Base-by-base conservation (phyloP, 2,888 invertebrate species). In the Melanophora roralis region DNA sequence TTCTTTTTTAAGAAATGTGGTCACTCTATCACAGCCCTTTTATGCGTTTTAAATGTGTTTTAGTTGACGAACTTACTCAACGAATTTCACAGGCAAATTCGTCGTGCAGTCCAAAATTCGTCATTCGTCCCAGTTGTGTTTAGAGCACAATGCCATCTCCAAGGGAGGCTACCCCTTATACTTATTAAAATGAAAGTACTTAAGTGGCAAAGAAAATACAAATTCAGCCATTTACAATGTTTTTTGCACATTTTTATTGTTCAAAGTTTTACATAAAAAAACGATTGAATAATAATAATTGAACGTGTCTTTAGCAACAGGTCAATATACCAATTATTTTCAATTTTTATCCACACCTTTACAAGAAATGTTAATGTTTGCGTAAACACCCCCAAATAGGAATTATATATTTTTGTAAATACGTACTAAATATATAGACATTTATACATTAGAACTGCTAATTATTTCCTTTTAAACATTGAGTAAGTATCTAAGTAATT, bases 261-360 rank as follows among this genome's bases (percentile, higher is more conserved):
- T 65, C 45, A 55, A 60, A 53, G 74, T 67, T 75, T 72, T 62
- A 67, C 55, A 76, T 64, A 73, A 64, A 76, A 76, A n/a, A n/a
- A n/a, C n/a, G n/a, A 57, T 68, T 64, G 71, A 80, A 72, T 76
- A 64, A n/a, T n/a, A n/a, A 72, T 55, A 76, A 76, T 67, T 47
- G 68, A 72, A 76, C 64, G 80, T 76, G 62, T 80, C 75, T 72
- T 57, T 77, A 80, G 77, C 80, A 74, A 74, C 81, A 78, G 82
- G 81, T 81, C 82, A 82, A 82, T 81, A 78, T 65, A 65, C 82
- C 59, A 73, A 82, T 83, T 81, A 81, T 73, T 83, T 82, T 68
- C 77, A 82, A 83, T 83, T n/a, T n/a, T n/a, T 83, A 82, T 76
- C 65, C 76, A 72, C 34, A 67, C 73, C 64, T 21, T 8, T 5